Evolutionary conservation across 30 jellyfish, hydroid and myxozoan genomes (phyloP).

Genomic region (Aurelia aurita complex sp. Pacific): DNA sequence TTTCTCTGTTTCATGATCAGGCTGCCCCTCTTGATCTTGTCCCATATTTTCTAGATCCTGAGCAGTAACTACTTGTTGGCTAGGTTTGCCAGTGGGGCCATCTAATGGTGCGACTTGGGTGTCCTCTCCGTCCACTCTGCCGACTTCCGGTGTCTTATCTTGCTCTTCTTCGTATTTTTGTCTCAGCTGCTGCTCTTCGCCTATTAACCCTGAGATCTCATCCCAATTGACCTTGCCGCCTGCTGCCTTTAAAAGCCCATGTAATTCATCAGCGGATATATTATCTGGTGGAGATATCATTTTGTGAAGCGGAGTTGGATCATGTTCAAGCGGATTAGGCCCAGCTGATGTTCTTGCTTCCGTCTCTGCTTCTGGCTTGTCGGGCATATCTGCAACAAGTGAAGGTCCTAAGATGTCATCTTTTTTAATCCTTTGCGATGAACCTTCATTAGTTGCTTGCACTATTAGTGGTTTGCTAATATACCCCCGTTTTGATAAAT

Average conservation of each 20-base stretch:
- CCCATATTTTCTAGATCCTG: conserved; percentile 28
- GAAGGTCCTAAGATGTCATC: conserved; percentile 36
- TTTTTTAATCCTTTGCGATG: conserved; percentile 38
- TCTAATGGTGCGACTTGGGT: conserved; percentile 11
- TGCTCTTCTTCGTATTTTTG: conserved; percentile 2
- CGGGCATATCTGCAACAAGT: conserved; percentile 35
- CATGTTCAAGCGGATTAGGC: conserved; percentile 63
- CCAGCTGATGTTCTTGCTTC: conserved; percentile 40
- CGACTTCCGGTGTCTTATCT: conserved; percentile 59
- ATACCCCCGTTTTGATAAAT: conserved; percentile 28
- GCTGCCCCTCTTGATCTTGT: not conserved
- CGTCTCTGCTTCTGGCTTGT: conserved; percentile 27
- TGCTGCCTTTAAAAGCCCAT: conserved; percentile 8
- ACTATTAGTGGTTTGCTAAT: conserved; percentile 24
- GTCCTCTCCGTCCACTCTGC: conserved; percentile 49
- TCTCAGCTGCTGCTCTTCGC: conserved; percentile 36
- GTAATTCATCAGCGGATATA: conserved; percentile 36
- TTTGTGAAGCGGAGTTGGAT: conserved; percentile 52
- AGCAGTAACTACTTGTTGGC: conserved; percentile 20
- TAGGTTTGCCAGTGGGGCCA: conserved; percentile 6
- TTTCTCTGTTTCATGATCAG: conserved; percentile 44
- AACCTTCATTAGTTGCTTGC: conserved; percentile 26
- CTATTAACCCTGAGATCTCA: conserved; percentile 53
- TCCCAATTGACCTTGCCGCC: conserved; percentile 52
- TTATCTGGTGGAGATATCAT: conserved; percentile 47